Percentiles rank a stretch among this genome's conserved stretches.
phyloP scores from a whole-genome alignment of 2,888 invertebrate genomes.

The Amphimallon solstitiale region DNA sequence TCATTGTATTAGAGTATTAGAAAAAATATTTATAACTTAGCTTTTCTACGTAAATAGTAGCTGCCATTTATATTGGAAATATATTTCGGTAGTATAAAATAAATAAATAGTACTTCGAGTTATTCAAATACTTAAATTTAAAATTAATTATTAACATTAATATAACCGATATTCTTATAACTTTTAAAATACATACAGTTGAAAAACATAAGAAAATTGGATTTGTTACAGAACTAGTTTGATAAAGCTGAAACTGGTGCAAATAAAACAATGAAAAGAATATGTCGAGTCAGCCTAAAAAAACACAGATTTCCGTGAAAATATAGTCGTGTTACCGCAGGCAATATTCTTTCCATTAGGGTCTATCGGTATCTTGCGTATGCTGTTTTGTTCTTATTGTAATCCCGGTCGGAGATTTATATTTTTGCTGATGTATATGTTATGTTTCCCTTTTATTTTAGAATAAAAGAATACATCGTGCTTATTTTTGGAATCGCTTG shows the following conservation, averaged over 20 bases:
- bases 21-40: no score
- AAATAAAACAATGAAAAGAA: constrained; percentile 13
- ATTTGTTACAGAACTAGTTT: neutral
- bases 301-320: constrained; percentile 10
- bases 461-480: no score
- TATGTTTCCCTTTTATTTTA: neutral
- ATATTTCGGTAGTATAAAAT: no score
- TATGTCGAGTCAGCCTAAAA: constrained; percentile 18
- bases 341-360: constrained; percentile 26
- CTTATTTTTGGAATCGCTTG: no score
- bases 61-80: no score
- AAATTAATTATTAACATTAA: no score
- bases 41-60: no score
- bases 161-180: no score
- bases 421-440: constrained; percentile 22
- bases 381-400: constrained; percentile 31
- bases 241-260: neutral
- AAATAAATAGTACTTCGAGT: no score
- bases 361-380: constrained; percentile 10
- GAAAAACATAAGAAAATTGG: neutral
- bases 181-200: no score
- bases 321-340: constrained; percentile 15
- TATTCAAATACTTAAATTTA: no score
- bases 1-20: no score
- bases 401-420: constrained; percentile 21